Conservation (phyloP, 2,113 vertebrate genomes). For the Tursiops truncatus region DNA sequence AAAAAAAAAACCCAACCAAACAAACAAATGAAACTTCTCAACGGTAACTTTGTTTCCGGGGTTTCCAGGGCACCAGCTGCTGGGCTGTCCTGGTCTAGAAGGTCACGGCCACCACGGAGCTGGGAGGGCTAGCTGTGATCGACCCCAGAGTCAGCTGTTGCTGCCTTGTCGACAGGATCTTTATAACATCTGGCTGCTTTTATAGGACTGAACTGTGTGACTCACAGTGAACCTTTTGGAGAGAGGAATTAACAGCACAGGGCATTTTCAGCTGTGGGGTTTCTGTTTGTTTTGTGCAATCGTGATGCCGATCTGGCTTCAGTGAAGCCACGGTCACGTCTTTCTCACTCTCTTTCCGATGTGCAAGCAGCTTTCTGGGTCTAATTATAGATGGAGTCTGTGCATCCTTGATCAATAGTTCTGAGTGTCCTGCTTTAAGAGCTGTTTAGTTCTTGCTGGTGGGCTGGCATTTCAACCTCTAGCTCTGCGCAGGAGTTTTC, state of each 20-base stretch:
- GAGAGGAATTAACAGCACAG: conserved; percentile 78
- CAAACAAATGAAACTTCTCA: conserved; percentile 72
- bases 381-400: conserved; percentile 77
- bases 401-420: conserved; percentile 76
- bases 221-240: conserved; percentile 78
- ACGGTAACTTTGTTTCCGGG: conserved; percentile 3
- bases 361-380: conserved; percentile 72
- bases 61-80: conserved; percentile 64
- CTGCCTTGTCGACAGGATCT: conserved; percentile 58
- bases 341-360: conserved; percentile 63
- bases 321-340: conserved; percentile 50
- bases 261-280: conserved; percentile 75
- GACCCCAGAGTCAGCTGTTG: conserved; percentile 69
- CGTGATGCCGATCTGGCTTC: conserved; percentile 60
- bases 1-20: not conserved
- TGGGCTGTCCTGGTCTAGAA: conserved; percentile 27
- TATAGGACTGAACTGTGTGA: conserved; percentile 78
- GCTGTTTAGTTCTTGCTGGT: conserved; percentile 71
- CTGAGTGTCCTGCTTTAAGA: conserved; percentile 70
- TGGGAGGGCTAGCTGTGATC: conserved; percentile 72
- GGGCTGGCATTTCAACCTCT: conserved; percentile 67
- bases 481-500: conserved; percentile 6
- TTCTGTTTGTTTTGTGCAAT: conserved; percentile 69
- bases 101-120: not conserved
- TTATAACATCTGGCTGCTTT: conserved; percentile 69